Evolutionary conservation across 2,113 vertebrate genomes (phyloP).

Genomic region (Glaucidium brasilianum): DNA sequence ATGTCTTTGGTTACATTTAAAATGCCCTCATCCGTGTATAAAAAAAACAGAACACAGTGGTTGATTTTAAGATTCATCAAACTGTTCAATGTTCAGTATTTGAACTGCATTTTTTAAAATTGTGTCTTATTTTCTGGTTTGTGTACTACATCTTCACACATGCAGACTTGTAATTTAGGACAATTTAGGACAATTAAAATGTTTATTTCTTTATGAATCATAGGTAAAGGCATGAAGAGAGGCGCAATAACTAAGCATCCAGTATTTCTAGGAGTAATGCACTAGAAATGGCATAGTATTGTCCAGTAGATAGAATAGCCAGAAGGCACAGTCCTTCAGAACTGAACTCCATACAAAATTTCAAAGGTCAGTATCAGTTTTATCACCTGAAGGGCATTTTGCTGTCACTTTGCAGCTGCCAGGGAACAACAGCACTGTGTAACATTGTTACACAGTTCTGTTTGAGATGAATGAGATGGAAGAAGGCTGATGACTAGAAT

Average conservation of each 20-base stretch:
- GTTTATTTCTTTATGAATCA: neutral
- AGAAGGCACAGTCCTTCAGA: neutral
- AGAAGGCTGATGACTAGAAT: neutral
- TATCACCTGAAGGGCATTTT: neutral
- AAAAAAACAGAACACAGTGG: neutral
- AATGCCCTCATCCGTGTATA: constrained; percentile 14
- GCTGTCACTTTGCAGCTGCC: neutral
- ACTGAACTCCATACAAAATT: neutral
- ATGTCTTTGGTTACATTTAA: constrained; percentile 49
- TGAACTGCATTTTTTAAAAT: neutral
- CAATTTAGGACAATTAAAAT: neutral
- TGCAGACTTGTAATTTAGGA: neutral
- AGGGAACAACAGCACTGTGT: neutral
- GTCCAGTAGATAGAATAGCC: neutral
- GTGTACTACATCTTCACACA: neutral
- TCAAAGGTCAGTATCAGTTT: neutral
- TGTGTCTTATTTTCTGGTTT: neutral
- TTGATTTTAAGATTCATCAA: constrained; percentile 20
- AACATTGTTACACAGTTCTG: neutral
- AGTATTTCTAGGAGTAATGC: neutral
- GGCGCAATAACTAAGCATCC: neutral
- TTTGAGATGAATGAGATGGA: neutral
- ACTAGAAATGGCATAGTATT: neutral
- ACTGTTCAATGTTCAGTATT: neutral
- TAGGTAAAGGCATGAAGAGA: neutral